Evolutionary conservation across 2,888 invertebrate genomes (phyloP), one percentile per base, ranked within the genome.

Genomic region (Drosophila vallismaia): DNA sequence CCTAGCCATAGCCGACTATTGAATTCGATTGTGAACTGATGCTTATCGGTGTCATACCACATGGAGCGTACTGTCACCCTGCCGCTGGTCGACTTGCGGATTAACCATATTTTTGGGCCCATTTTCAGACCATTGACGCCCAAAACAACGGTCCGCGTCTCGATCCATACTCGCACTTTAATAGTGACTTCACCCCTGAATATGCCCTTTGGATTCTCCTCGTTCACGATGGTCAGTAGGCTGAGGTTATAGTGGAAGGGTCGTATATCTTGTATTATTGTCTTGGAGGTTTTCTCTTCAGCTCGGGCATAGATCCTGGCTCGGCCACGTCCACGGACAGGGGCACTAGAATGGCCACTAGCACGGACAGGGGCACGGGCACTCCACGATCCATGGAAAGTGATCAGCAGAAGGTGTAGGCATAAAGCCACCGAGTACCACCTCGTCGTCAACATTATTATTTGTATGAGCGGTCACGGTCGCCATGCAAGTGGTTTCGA

Each of bases 161-260:
- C 88, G 33, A 90, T 89, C 3, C 81, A 69, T 3, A 93, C 88
- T 42, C 92, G 88, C 50, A 94, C 79, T 3, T 91, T 90, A 42
- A 94, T 93, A 12, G 91, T 92, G 0, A 94, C 93, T 48, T 91
- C 91, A 8, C 95, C 95, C 8, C 88, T 82, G 85, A 94, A 95
- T 0, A 91, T 92, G 0, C 55, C 46, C 4, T 10, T 9, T 24
- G 36, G 29, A 6, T 28, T 7, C 24, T 93, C 93, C n/a, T 90
- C 91, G n/a, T 92, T 90, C 48, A 95, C 92, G 82, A 94, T 92
- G 0, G 95, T 95, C 66, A 93, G 92, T 48, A 95, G 90, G 14
- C 92, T 93, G 5, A 96, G 89, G 56, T 95, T 93, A 86, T 95
- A 95, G 60, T 93, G 93, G 4, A 92, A 62, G 0, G 95, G 95